Conservation (phyloP, 2,797 vertebrate genomes). For the Periparus ater region DNA sequence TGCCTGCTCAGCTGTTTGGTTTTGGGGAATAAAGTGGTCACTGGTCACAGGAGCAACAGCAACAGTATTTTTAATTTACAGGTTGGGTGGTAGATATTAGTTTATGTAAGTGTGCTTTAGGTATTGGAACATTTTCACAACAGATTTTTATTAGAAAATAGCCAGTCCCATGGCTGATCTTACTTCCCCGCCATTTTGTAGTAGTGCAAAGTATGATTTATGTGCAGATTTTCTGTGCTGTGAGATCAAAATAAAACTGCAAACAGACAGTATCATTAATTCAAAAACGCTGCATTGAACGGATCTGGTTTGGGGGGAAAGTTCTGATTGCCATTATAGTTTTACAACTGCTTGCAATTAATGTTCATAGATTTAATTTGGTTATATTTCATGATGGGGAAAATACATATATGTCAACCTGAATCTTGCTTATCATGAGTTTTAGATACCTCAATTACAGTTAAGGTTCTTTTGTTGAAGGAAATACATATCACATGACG, state of each 20-base stretch:
- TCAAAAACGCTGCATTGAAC: not conserved
- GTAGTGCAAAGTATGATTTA: not conserved
- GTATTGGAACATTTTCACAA: not conserved
- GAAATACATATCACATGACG: not conserved
- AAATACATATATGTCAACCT: not conserved
- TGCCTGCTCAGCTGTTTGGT: not conserved
- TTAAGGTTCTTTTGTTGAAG: not conserved
- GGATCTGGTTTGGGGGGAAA: not conserved
- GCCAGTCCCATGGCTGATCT: not conserved
- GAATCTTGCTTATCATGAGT: not conserved
- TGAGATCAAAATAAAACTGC: not conserved
- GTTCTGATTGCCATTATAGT: not conserved
- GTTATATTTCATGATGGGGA: not conserved
- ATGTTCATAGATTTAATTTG: not conserved
- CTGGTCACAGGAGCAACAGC: not conserved
- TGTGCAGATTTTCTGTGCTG: not conserved
- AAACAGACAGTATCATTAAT: not conserved
- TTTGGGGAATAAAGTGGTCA: not conserved
- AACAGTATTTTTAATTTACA: not conserved
- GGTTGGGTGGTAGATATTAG: not conserved
- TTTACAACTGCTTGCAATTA: not conserved
- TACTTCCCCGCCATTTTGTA: not conserved
- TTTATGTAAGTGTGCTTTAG: not conserved
- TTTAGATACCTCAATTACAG: not conserved
- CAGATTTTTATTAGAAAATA: not conserved